Percentiles rank a stretch among this genome's conserved stretches.
These are phyloP conservation scores for Fistularia commersonii DNA, from an alignment of 2,797 vertebrate species.

Conservation along the genomic window DNA sequence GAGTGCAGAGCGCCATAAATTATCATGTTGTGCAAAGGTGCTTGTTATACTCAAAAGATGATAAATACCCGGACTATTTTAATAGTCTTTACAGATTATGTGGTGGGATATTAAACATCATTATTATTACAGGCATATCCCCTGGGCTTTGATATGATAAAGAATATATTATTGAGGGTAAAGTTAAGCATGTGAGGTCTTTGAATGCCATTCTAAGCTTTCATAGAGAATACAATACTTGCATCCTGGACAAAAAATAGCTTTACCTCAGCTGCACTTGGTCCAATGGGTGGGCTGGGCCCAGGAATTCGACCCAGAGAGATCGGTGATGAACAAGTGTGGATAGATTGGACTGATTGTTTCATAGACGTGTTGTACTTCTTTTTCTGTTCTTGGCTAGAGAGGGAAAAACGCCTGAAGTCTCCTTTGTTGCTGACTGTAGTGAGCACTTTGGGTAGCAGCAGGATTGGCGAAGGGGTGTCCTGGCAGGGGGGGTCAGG, in stretches of 20 bases:
- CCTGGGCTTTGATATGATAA: no score
- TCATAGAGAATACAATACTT: not conserved
- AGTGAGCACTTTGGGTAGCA: constrained; percentile 48
- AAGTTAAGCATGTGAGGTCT: not conserved
- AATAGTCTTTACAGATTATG: not conserved
- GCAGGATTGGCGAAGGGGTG: constrained; percentile 51
- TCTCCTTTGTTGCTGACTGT: constrained; percentile 40
- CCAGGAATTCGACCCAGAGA: constrained; percentile 16
- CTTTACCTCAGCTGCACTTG: constrained; percentile 49
- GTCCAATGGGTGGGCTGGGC: not conserved
- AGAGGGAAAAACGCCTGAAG: constrained; percentile 39
- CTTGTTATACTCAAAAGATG: constrained; percentile 15
- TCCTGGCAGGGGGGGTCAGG: constrained; percentile 33
- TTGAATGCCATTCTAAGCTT: constrained; percentile 1
- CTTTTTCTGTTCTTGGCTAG: constrained; percentile 33
- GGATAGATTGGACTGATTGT: constrained; percentile 18
- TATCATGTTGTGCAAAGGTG: constrained; percentile 8
- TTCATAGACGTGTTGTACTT: constrained; percentile 23
- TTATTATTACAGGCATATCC: not conserved
- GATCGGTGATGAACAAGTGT: constrained; percentile 3
- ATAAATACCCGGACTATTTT: constrained; percentile 21
- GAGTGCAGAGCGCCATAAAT: constrained; percentile 11
- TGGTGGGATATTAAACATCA: not conserved
- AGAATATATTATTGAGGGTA: no score
- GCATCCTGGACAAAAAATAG: no score